A percentile compares a stretch with the other conserved stretches of the same genome.
phyloP scores from a whole-genome alignment of 2,888 invertebrate species.

The Atethmia centrago region DNA sequence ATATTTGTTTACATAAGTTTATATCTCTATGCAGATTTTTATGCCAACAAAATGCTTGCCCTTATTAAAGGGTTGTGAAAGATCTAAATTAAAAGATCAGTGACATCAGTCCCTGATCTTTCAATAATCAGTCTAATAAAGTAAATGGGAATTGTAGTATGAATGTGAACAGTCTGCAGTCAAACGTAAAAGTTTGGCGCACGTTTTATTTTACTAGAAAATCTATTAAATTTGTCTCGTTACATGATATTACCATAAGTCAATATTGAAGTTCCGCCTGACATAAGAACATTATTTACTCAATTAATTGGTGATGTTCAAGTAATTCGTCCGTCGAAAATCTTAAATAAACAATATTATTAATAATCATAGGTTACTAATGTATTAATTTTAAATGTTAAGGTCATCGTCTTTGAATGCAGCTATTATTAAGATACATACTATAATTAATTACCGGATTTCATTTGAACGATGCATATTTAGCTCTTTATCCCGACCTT shows the following conservation, averaged over 20 bases:
- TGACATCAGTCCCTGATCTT: too few species aligned
- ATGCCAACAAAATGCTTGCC: not conserved
- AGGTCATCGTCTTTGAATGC: slow-evolving; percentile 42
- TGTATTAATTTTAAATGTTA: slow-evolving; percentile 52
- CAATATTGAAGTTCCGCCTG: slow-evolving; percentile 62
- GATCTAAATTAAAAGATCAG: not conserved
- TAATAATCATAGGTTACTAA: slow-evolving; percentile 40
- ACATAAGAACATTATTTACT: slow-evolving; percentile 46
- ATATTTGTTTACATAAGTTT: not conserved
- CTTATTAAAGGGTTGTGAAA: not conserved
- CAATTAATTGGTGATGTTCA: slow-evolving; percentile 48
- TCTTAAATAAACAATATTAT: slow-evolving; percentile 31
- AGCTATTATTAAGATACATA: slow-evolving; percentile 40
- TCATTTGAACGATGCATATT: slow-evolving; percentile 25
- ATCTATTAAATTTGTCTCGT: slow-evolving; percentile 19
- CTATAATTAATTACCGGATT: slow-evolving; percentile 40
- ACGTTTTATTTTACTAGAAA: slow-evolving; percentile 22
- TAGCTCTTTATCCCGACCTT: slow-evolving; percentile 21
- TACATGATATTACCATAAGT: slow-evolving; percentile 53
- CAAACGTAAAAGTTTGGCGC: slow-evolving; percentile 1
- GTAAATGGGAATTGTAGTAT: not conserved
- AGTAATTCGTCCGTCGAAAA: slow-evolving; percentile 34
- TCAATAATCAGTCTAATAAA: too few species aligned
- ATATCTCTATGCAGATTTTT: not conserved
- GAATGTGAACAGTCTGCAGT: not conserved